These are phyloP conservation scores for Takifugu rubripes DNA, from an alignment of 2,797 vertebrate species.

Conservation along the genomic window DNA sequence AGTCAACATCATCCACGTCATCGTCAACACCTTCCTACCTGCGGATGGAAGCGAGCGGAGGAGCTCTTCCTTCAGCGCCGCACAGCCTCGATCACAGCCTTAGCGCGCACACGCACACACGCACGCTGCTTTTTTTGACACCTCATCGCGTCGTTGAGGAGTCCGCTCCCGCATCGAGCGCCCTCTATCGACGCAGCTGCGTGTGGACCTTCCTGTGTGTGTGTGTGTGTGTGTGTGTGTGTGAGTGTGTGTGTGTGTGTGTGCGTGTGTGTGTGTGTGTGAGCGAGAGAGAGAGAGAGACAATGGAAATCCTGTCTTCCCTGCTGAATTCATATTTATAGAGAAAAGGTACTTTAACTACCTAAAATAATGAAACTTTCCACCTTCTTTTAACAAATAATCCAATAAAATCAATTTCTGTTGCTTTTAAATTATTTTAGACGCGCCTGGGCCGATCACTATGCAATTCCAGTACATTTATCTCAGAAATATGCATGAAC, in stretches of 20 bases:
- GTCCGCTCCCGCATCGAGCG: conserved; percentile 48
- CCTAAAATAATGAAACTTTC: too few relatives aligned
- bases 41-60: conserved; percentile 39
- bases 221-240: not conserved
- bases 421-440: too few relatives aligned
- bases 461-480: too few relatives aligned
- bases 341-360: too few relatives aligned
- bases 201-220: not conserved
- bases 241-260: not conserved
- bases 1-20: too few relatives aligned
- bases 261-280: too few relatives aligned
- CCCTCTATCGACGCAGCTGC: conserved; percentile 73
- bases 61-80: conserved; percentile 70
- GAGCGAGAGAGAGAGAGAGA: too few relatives aligned
- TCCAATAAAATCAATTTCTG: too few relatives aligned
- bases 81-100: conserved; percentile 34
- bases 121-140: conserved; percentile 24
- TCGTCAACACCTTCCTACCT: conserved; percentile 44
- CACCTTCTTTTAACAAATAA: not conserved
- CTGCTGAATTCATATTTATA: too few relatives aligned
- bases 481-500: too few relatives aligned
- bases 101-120: conserved; percentile 18
- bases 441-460: too few relatives aligned
- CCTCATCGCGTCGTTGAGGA: not conserved
- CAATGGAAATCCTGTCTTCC: too few relatives aligned